These are phyloP conservation scores for Drosophila tsacasi DNA, from an alignment of 1,140 invertebrate genomes.

Conservation along the genomic window DNA sequence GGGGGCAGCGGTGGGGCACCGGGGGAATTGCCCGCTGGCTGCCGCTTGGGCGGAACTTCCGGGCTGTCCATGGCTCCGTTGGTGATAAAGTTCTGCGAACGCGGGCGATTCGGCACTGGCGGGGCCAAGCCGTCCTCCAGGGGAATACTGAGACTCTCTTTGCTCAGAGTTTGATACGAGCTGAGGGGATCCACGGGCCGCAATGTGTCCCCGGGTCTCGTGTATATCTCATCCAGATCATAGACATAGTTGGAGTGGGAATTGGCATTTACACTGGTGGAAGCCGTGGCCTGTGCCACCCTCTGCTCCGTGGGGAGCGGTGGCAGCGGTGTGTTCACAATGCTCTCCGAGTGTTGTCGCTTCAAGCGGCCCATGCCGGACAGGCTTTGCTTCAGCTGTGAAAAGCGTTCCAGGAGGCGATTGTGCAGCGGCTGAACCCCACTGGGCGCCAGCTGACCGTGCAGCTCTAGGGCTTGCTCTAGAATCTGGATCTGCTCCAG, in stretches of 20 bases:
- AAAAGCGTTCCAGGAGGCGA: constrained; percentile 93
- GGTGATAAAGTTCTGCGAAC: constrained; percentile 71
- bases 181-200: constrained; percentile 71
- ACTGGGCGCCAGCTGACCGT: constrained; percentile 92
- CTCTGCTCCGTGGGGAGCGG: constrained; percentile 88
- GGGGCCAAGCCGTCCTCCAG: constrained; percentile 59
- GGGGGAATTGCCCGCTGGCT: constrained; percentile 50
- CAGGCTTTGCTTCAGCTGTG: constrained; percentile 90
- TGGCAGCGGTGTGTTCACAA: constrained; percentile 92
- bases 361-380: constrained; percentile 87
- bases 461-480: constrained; percentile 92
- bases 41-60: constrained; percentile 79
- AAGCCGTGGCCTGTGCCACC: constrained; percentile 76
- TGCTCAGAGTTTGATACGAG: constrained; percentile 79
- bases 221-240: constrained; percentile 89
- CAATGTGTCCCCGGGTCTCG: constrained; percentile 86
- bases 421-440: constrained; percentile 95
- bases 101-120: constrained; percentile 78
- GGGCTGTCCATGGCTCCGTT: constrained; percentile 74
- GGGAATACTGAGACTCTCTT: constrained; percentile 72
- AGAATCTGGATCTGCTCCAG: constrained; percentile 92
- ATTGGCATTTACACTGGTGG: constrained; percentile 82
- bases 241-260: constrained; percentile 70
- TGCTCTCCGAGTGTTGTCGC: constrained; percentile 90
- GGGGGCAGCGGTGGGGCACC: constrained; percentile 86